Evolutionary conservation across 2,888 invertebrate genomes (phyloP).

Genomic region (Nysson spinosus): DNA sequence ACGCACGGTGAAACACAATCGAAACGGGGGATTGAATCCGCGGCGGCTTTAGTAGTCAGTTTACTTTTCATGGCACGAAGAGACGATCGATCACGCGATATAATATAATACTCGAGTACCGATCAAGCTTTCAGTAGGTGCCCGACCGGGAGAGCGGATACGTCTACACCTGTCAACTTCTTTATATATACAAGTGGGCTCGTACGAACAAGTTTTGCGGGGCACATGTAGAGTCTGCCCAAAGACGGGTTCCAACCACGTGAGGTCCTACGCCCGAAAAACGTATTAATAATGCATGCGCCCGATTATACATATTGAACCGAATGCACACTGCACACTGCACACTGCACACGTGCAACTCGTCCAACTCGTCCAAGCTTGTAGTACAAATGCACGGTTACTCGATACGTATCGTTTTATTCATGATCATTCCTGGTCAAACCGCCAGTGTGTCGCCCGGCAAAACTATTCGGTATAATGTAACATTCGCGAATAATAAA

Average conservation of each 20-base stretch:
- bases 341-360: slow-evolving; percentile 38
- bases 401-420: slow-evolving; percentile 50
- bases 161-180: slow-evolving; percentile 19
- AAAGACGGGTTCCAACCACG: slow-evolving; percentile 16
- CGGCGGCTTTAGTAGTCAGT: slow-evolving; percentile 2
- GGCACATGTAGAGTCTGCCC: slow-evolving; percentile 1
- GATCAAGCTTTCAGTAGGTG: slow-evolving; percentile 3
- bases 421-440: slow-evolving; percentile 44
- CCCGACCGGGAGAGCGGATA: not conserved
- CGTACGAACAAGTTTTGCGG: not conserved
- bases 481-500: slow-evolving; percentile 47
- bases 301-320: slow-evolving; percentile 28
- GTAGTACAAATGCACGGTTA: slow-evolving; percentile 38
- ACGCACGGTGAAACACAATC: too few relatives aligned
- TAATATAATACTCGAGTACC: not conserved
- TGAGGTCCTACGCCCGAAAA: slow-evolving; percentile 42
- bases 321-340: too few relatives aligned
- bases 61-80: slow-evolving; percentile 7
- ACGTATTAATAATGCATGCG: slow-evolving; percentile 55
- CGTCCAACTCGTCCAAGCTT: slow-evolving; percentile 22
- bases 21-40: not conserved
- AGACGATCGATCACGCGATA: not conserved
- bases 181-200: slow-evolving; percentile 1
- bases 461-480: slow-evolving; percentile 40
- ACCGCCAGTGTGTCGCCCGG: slow-evolving; percentile 40